Percentiles rank a stretch among this genome's conserved stretches.
These are phyloP conservation scores for Malurus leucopterus DNA, from an alignment of 2,797 vertebrate genomes.

Conservation along the genomic window DNA sequence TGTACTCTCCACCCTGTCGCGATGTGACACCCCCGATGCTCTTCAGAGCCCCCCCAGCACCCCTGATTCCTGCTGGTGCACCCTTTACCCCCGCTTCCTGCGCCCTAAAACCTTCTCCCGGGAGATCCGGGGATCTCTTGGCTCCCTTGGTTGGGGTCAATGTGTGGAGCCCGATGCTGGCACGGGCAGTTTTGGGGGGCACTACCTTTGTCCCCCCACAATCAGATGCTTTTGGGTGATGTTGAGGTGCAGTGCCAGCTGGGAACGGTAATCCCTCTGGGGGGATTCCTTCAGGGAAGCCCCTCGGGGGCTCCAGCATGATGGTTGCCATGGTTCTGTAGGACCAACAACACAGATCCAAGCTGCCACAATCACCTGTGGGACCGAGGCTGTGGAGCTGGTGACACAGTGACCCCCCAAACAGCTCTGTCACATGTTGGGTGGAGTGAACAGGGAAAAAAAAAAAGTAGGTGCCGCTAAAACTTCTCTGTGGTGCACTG, in stretches of 20 bases:
- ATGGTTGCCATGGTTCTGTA: background rate
- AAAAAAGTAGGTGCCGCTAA: background rate
- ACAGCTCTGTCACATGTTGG: rapidly evolving
- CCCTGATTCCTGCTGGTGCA: background rate
- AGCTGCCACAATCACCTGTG: background rate
- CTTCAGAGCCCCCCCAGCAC: background rate
- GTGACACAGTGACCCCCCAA: background rate
- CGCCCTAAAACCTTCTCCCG: rapidly evolving
- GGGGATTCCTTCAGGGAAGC: background rate
- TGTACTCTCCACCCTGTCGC: no score
- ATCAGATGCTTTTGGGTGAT: background rate
- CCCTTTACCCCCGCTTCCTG: no score
- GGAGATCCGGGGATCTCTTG: background rate
- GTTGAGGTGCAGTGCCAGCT: background rate
- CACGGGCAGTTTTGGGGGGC: background rate
- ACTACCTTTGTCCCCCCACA: rapidly evolving
- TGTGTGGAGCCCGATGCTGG: background rate
- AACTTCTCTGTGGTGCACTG: rapidly evolving
- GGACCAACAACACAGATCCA: background rate
- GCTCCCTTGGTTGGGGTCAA: background rate
- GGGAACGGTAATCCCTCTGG: rapidly evolving
- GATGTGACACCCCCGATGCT: no score
- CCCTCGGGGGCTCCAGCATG: background rate
- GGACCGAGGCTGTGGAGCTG: background rate
- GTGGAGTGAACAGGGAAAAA: background rate